These are phyloP conservation scores for Drosophila ananassae DNA, from an alignment of 1,140 invertebrate species.

Conservation along the genomic window DNA sequence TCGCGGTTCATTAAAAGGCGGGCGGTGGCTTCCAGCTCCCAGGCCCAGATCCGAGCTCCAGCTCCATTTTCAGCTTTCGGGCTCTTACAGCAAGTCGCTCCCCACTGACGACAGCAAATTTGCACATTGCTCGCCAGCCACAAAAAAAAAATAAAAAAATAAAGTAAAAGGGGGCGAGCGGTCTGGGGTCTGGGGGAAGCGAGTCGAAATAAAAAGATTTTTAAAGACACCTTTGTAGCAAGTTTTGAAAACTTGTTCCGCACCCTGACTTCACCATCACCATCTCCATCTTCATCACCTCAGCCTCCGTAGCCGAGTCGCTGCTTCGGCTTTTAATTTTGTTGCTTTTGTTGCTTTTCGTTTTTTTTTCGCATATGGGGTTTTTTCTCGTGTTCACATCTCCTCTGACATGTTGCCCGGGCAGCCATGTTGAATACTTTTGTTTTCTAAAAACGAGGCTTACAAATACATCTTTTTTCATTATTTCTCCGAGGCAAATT, in stretches of 20 bases:
- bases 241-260: constrained; percentile 79
- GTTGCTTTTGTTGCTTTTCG: constrained; percentile 34
- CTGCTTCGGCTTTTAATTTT: constrained; percentile 51
- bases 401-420: constrained; percentile 52
- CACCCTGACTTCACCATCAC: constrained; percentile 56
- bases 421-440: constrained; percentile 83
- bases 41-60: constrained; percentile 2
- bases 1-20: constrained; percentile 84
- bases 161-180: constrained; percentile 14
- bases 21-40: constrained; percentile 63
- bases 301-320: constrained; percentile 31
- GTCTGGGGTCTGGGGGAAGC: constrained; percentile 24
- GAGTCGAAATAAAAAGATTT: constrained; percentile 81
- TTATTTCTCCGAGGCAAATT: constrained; percentile 42
- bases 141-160: constrained; percentile 15
- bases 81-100: constrained; percentile 3
- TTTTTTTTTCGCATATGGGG: constrained; percentile 10
- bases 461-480: constrained; percentile 35
- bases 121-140: constrained; percentile 58
- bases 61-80: constrained; percentile 29
- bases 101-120: constrained; percentile 66
- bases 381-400: constrained; percentile 42
- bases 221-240: constrained; percentile 80
- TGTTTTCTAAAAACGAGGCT: constrained; percentile 70
- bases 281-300: constrained; percentile 58